These are phyloP conservation scores for Campopleginae sp. DNA, from an alignment of 2,888 invertebrate species.

Conservation along the genomic window DNA sequence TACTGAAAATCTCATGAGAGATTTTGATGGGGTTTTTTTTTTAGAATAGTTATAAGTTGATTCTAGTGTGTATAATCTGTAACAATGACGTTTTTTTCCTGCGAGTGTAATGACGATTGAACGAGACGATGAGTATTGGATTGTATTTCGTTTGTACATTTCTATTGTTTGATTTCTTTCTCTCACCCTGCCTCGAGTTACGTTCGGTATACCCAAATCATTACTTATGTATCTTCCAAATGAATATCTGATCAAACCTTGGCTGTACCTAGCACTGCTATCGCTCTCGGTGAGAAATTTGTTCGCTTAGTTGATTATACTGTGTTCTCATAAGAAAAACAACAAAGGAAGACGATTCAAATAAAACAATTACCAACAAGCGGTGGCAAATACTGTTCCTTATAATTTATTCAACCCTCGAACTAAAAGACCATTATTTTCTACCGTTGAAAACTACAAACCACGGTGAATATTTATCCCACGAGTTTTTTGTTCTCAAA, in stretches of 20 bases:
- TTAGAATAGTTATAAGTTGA: conserved; percentile 25
- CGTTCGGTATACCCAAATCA: conserved; percentile 74
- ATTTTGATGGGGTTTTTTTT: conserved; percentile 20
- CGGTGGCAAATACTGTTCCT: neutral
- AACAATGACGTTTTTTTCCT: conserved; percentile 33
- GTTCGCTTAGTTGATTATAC: conserved; percentile 69
- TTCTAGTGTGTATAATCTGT: conserved; percentile 25
- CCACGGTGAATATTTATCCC: too few relatives aligned
- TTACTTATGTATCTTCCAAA: conserved; percentile 82
- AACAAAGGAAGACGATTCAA: conserved; percentile 71
- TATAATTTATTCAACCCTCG: neutral
- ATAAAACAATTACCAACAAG: conserved; percentile 57
- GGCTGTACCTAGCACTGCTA: conserved; percentile 71
- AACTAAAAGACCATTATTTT: too few relatives aligned
- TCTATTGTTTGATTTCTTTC: conserved; percentile 74
- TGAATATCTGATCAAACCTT: conserved; percentile 77
- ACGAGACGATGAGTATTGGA: conserved; percentile 74
- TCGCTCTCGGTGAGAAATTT: conserved; percentile 69
- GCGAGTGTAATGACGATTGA: conserved; percentile 63
- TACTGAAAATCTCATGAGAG: conserved; percentile 3
- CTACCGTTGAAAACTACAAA: too few relatives aligned
- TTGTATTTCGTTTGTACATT: conserved; percentile 82
- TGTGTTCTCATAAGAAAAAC: conserved; percentile 75
- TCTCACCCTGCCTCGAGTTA: conserved; percentile 73
- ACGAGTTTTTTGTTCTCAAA: neutral